Evolutionary conservation across 2,888 invertebrate species (phyloP).

Genomic region (Drosophila lacicola): DNA sequence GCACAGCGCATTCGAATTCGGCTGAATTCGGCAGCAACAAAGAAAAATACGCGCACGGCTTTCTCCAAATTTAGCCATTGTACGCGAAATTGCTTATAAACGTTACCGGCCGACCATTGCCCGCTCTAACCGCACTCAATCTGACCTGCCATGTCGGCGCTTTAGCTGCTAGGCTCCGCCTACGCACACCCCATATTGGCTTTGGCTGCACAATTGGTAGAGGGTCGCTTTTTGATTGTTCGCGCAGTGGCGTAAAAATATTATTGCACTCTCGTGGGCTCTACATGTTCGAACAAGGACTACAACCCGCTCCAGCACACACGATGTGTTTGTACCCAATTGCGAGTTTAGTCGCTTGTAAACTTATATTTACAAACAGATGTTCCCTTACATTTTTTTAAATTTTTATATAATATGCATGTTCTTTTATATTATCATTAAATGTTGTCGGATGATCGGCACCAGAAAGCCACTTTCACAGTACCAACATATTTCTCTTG

Average conservation of each 20-base stretch:
- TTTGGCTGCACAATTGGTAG: conserved; percentile 57
- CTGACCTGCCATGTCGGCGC: conserved; percentile 62
- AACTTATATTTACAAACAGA: conserved; percentile 12
- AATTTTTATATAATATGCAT: too few species aligned
- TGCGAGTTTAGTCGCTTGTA: conserved; percentile 45
- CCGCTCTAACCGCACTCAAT: conserved; percentile 54
- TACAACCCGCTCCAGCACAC: background rate
- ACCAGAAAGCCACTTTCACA: too few species aligned
- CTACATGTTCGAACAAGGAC: conserved; percentile 21
- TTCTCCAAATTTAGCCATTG: conserved; percentile 78
- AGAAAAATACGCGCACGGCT: conserved; percentile 65
- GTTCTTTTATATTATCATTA: too few species aligned
- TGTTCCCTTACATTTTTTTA: too few species aligned
- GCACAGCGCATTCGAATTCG: conserved; percentile 61
- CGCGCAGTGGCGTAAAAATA: conserved; percentile 56
- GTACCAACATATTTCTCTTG: too few species aligned
- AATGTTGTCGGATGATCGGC: too few species aligned
- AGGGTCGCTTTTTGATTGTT: conserved; percentile 58
- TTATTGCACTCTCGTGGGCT: conserved; percentile 63
- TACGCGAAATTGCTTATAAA: conserved; percentile 82
- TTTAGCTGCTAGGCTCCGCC: conserved; percentile 27
- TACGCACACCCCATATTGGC: conserved; percentile 35
- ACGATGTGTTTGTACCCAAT: conserved; percentile 29
- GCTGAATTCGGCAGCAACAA: conserved; percentile 56
- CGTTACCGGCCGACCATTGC: conserved; percentile 14